Evolutionary conservation across 2,113 vertebrate species (phyloP).

Genomic region (Atractosteus spatula): DNA sequence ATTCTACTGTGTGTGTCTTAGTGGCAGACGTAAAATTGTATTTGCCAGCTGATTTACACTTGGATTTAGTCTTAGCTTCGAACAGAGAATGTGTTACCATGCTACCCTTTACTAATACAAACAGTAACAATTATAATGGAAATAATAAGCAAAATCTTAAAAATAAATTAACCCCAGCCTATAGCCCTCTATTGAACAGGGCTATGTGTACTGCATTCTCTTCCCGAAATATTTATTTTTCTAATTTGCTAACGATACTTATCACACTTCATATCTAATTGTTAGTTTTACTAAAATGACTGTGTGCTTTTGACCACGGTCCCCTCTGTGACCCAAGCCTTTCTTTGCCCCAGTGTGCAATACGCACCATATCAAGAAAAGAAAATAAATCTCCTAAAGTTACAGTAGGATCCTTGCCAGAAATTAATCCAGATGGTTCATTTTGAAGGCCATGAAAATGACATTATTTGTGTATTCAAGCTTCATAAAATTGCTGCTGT

Average conservation of each 20-base stretch:
- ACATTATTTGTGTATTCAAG: constrained; percentile 42
- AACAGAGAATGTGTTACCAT: not conserved
- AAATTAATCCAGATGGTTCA: constrained; percentile 48
- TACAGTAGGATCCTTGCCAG: constrained; percentile 38
- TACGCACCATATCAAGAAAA: constrained; percentile 40
- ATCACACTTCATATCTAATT: constrained; percentile 42
- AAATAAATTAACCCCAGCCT: no score
- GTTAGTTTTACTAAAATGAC: constrained; percentile 49
- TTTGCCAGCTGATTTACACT: not conserved
- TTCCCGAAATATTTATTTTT: constrained; percentile 37
- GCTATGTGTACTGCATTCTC: constrained; percentile 17
- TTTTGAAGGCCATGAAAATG: constrained; percentile 53
- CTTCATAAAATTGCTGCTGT: constrained; percentile 42
- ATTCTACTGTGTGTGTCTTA: no score
- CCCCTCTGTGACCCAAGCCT: constrained; percentile 31
- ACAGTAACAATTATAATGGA: no score
- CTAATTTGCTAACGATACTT: constrained; percentile 55
- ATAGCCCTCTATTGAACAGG: constrained; percentile 22
- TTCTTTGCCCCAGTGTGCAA: constrained; percentile 31
- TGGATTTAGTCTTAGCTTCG: not conserved
- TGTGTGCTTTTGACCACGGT: constrained; percentile 34
- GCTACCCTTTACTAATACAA: no score
- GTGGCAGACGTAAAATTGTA: no score
- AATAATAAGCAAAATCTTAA: no score
- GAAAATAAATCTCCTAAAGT: constrained; percentile 47